A percentile compares a stretch with the other conserved stretches of the same genome.
Conservation (phyloP, 2,888 invertebrate genomes). For the Drosophila pseudotalamancana region DNA sequence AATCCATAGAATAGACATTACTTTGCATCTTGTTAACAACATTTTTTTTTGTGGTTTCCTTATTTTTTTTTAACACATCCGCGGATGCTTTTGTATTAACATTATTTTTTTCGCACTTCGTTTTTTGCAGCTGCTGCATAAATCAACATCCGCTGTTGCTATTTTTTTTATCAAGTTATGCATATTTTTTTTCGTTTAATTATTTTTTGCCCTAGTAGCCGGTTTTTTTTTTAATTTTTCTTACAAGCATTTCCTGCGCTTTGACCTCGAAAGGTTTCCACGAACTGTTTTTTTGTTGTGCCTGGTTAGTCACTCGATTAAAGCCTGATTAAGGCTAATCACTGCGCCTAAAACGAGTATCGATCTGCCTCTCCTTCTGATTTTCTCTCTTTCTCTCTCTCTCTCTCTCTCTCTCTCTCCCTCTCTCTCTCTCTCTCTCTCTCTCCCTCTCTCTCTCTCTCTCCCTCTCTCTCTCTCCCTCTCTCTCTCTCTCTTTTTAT, state of each 20-base stretch:
- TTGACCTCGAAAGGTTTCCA: conserved; percentile 54
- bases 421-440: neutral
- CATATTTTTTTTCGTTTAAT: conserved; percentile 37
- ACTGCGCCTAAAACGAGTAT: conserved; percentile 24
- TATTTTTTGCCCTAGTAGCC: conserved; percentile 57
- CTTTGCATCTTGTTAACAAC: conserved; percentile 28
- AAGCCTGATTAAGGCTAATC: conserved; percentile 43
- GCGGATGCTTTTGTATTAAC: conserved; percentile 25
- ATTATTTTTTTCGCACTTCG: conserved; percentile 42
- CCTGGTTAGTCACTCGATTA: conserved; percentile 31
- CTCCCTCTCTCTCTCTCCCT: neutral
- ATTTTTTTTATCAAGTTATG: conserved; percentile 20
- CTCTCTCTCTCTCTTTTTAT: neutral
- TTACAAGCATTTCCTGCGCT: conserved; percentile 64
- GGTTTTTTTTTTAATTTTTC: conserved; percentile 44
- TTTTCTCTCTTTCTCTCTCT: neutral
- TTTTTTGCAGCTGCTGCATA: conserved; percentile 59
- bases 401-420: neutral
- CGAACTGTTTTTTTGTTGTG: conserved; percentile 46
- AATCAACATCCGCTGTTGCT: conserved; percentile 63
- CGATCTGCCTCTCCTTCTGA: conserved; percentile 26
- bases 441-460: neutral
- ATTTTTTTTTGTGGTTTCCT: conserved; percentile 8
- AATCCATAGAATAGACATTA: conserved; percentile 27
- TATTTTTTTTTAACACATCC: conserved; percentile 46